phyloP scores from a whole-genome alignment of 1,140 invertebrate genomes.

The Globodera rostochiensis region DNA sequence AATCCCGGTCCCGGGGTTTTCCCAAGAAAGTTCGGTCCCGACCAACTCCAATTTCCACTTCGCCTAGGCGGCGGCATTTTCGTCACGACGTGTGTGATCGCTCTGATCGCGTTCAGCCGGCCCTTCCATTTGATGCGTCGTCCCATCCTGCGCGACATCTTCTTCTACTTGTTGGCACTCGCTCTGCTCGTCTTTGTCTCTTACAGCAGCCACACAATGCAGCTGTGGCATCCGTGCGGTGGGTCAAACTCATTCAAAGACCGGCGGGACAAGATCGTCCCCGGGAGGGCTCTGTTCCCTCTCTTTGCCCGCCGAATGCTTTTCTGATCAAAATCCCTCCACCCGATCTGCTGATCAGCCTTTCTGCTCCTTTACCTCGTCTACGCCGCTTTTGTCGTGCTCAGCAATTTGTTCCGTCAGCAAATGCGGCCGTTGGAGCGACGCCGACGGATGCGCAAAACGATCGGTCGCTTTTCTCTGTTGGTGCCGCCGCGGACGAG shows the following conservation, averaged over 20 bases:
- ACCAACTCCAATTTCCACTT: constrained; percentile 69
- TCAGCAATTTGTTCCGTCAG: constrained; percentile 66
- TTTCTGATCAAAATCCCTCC: constrained; percentile 32
- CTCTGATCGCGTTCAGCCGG: constrained; percentile 70
- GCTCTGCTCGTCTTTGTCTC: constrained; percentile 69
- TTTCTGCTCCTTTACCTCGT: constrained; percentile 72
- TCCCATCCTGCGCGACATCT: constrained; percentile 74
- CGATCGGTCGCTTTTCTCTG: background rate
- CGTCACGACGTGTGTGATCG: constrained; percentile 74
- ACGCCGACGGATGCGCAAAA: background rate
- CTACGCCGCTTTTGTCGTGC: constrained; percentile 72
- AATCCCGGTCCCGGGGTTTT: too few species aligned
- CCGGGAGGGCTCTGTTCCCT: too few species aligned
- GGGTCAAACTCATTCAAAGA: constrained; percentile 40
- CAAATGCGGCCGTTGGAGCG: constrained; percentile 23
- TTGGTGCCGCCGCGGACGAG: background rate
- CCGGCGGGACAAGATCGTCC: too few species aligned
- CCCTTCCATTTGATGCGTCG: constrained; percentile 72
- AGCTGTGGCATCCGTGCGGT: constrained; percentile 69
- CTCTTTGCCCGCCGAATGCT: constrained; percentile 42
- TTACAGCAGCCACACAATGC: constrained; percentile 67
- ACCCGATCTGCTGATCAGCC: constrained; percentile 61
- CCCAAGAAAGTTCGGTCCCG: constrained; percentile 60
- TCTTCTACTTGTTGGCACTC: constrained; percentile 72
- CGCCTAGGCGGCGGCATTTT: constrained; percentile 75